Evolutionary conservation across 2,888 invertebrate genomes (phyloP).

Genomic region (Lutraria lutraria): DNA sequence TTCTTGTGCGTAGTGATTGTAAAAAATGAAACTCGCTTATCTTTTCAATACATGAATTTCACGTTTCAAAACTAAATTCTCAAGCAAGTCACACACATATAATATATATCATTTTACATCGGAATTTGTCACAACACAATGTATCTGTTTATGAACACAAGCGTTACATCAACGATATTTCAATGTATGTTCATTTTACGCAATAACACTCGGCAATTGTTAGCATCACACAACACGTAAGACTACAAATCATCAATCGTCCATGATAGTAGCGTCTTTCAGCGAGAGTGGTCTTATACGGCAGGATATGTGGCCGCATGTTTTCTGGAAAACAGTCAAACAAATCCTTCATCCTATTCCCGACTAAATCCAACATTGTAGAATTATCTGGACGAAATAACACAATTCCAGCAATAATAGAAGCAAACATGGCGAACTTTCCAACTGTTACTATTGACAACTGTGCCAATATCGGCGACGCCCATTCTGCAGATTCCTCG

Average conservation of each 20-base stretch:
- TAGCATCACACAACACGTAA: conserved; percentile 9
- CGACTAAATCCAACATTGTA: conserved; percentile 54
- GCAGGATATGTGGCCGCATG: neutral
- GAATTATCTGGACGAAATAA: conserved; percentile 56
- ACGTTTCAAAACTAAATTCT: neutral
- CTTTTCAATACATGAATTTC: neutral
- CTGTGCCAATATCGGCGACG: neutral
- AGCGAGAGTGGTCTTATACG: conserved; percentile 24
- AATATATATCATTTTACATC: neutral
- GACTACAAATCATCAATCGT: conserved; percentile 51
- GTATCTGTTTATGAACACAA: neutral
- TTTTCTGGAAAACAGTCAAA: neutral
- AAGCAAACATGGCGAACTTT: conserved; percentile 19
- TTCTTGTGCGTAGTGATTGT: too few species aligned
- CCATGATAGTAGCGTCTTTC: conserved; percentile 56
- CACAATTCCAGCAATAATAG: conserved; percentile 4
- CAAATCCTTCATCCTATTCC: neutral
- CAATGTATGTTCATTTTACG: neutral
- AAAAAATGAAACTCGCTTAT: neutral
- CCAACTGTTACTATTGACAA: neutral
- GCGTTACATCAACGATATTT: neutral
- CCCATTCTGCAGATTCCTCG: neutral
- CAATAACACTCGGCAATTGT: conserved; percentile 14
- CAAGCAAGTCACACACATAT: too few species aligned
- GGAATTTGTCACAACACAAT: neutral